Percentiles rank a stretch among this genome's conserved stretches.
Conservation (phyloP, 2,888 invertebrate species). For the Sipha maydis region DNA sequence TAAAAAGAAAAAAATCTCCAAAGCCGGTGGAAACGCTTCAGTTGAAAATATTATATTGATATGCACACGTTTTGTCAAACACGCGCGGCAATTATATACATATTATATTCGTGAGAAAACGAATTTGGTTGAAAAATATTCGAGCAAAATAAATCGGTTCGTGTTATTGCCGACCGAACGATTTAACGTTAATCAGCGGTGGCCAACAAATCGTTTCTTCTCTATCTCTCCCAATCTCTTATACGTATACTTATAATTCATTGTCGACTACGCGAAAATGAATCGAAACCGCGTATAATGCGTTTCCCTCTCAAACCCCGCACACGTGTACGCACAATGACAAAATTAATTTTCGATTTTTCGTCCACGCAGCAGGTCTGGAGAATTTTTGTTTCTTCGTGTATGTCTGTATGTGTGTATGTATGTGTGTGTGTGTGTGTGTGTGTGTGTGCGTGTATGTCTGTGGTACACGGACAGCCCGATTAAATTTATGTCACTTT, state of each 20-base stretch:
- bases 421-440: neutral
- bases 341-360: conserved; percentile 45
- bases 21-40: neutral
- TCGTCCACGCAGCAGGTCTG: neutral
- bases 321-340: neutral
- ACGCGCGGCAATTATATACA: conserved; percentile 28
- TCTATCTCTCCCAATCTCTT: neutral
- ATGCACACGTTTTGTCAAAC: conserved; percentile 19
- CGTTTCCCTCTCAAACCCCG: neutral
- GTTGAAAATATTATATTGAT: neutral
- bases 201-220: neutral
- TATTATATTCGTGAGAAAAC: conserved; percentile 44
- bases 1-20: neutral
- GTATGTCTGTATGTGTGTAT: neutral
- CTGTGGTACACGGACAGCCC: conserved; percentile 25
- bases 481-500: conserved; percentile 54
- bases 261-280: conserved; percentile 25
- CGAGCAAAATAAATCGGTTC: conserved; percentile 48
- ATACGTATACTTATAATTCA: neutral
- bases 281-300: conserved; percentile 15
- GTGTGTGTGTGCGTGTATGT: neutral
- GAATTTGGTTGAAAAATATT: conserved; percentile 6
- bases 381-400: neutral
- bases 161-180: conserved; percentile 43
- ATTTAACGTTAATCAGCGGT: neutral